phyloP scores from a whole-genome alignment of 2,888 invertebrate genomes.

The Phyllotreta cruciferae region DNA sequence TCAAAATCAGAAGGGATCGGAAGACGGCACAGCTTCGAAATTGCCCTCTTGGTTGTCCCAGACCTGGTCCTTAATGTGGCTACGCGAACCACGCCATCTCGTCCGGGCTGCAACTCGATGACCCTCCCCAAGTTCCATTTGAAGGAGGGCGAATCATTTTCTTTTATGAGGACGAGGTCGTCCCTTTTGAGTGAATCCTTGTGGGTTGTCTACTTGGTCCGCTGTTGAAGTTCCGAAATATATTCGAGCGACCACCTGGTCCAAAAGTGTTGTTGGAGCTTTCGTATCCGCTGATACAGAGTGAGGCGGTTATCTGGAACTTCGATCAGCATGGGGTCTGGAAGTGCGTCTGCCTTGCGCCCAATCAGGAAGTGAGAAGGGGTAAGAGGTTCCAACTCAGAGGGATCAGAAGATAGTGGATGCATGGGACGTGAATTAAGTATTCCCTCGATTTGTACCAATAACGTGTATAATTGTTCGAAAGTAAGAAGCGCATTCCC shows the following conservation, averaged over 20 bases:
- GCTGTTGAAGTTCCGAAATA: too few relatives aligned
- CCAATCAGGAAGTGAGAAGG: slow-evolving; percentile 46
- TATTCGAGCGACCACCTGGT: slow-evolving; percentile 36
- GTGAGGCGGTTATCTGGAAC: slow-evolving; percentile 19
- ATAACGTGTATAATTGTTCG: slow-evolving; percentile 14
- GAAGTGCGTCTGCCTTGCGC: slow-evolving; percentile 31
- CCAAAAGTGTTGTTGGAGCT: slow-evolving; percentile 36
- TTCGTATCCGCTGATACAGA: slow-evolving; percentile 35
- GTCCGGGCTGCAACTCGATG: slow-evolving; percentile 18
- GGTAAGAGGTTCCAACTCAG: slow-evolving; percentile 1
- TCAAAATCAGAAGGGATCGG: not conserved
- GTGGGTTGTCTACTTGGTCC: too few relatives aligned
- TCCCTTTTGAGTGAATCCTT: slow-evolving; percentile 4
- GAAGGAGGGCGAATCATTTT: slow-evolving; percentile 17
- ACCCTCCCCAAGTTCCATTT: slow-evolving; percentile 21
- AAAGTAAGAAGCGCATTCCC: slow-evolving; percentile 38
- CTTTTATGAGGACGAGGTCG: slow-evolving; percentile 13
- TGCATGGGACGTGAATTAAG: not conserved
- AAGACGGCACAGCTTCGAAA: not conserved
- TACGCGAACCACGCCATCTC: slow-evolving; percentile 19
- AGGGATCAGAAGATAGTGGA: slow-evolving; percentile 11
- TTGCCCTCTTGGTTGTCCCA: not conserved
- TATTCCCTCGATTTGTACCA: slow-evolving; percentile 4
- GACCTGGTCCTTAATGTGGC: not conserved
- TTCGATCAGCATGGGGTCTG: slow-evolving; percentile 30